Percentiles rank a stretch among this genome's conserved stretches.
phyloP scores from a whole-genome alignment of 2,113 vertebrate species.

The Erpornis zantholeuca region DNA sequence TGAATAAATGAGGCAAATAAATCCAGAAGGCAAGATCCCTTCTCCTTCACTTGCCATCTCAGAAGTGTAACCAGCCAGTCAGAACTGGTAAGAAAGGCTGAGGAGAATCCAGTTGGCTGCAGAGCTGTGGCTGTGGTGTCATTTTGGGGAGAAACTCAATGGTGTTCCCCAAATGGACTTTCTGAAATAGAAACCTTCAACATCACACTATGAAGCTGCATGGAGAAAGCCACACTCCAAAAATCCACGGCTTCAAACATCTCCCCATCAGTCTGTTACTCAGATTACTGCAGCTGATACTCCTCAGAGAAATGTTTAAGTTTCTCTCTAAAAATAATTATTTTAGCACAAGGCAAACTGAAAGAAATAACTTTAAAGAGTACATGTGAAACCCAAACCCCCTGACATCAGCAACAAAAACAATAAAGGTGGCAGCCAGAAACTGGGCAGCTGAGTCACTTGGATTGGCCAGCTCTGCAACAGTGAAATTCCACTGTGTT shows the following conservation, averaged over 20 bases:
- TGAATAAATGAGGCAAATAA: background rate
- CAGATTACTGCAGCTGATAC: background rate
- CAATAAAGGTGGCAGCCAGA: background rate
- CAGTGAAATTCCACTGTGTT: background rate
- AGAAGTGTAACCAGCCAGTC: background rate
- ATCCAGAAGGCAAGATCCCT: background rate
- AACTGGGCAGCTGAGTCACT: background rate
- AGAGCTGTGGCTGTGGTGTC: background rate
- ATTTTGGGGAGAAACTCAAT: background rate
- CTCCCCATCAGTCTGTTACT: background rate
- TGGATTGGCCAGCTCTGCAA: background rate
- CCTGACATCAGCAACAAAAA: background rate
- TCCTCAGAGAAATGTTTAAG: background rate
- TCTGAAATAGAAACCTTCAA: background rate
- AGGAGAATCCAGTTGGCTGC: background rate
- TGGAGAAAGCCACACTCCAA: background rate
- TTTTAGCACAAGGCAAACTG: background rate
- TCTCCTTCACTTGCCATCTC: background rate
- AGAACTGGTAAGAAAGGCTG: background rate
- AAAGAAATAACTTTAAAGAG: background rate
- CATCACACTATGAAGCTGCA: fast-evolving
- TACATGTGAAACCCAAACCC: background rate
- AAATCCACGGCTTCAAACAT: background rate
- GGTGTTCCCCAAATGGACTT: background rate
- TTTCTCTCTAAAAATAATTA: background rate